These are phyloP conservation scores for Craterocephalus amniculus DNA, from an alignment of 2,797 vertebrate species.

Conservation along the genomic window DNA sequence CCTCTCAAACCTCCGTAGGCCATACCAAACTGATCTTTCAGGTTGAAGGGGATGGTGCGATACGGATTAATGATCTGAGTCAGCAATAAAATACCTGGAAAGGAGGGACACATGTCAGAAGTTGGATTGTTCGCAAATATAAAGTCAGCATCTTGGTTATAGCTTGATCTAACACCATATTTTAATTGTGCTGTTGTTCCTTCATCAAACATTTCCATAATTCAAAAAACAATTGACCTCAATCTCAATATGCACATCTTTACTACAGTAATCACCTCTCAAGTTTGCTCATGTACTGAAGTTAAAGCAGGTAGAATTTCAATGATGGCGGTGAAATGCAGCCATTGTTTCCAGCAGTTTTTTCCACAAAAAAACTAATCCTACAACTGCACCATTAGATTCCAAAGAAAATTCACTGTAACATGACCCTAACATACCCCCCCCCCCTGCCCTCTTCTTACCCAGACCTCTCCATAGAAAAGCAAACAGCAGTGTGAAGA, in stretches of 20 bases:
- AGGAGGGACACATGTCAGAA: background rate
- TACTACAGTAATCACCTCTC: no score
- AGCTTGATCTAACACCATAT: no score
- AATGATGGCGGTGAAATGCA: no score
- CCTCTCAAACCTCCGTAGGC: conserved; percentile 95
- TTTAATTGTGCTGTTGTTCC: no score
- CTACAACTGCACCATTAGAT: background rate
- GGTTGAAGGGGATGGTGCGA: conserved; percentile 93
- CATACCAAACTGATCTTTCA: conserved; percentile 97
- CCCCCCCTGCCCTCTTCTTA: conserved; percentile 65
- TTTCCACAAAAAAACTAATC: background rate
- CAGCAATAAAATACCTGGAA: conserved; percentile 90
- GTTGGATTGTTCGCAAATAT: background rate
- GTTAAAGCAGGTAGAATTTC: no score
- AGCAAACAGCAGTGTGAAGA: conserved; percentile 93
- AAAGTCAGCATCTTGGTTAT: background rate
- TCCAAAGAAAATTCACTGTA: conserved; percentile 1
- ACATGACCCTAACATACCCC: background rate
- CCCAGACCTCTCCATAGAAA: conserved; percentile 94
- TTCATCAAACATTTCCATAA: no score
- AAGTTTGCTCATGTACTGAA: no score
- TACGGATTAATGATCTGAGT: conserved; percentile 97
- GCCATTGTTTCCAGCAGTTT: background rate
- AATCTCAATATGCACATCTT: no score
- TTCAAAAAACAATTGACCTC: no score